A percentile compares a stretch with the other conserved stretches of the same genome.
Conservation (phyloP, 1,140 invertebrate species). For the Cepaea nemoralis region DNA sequence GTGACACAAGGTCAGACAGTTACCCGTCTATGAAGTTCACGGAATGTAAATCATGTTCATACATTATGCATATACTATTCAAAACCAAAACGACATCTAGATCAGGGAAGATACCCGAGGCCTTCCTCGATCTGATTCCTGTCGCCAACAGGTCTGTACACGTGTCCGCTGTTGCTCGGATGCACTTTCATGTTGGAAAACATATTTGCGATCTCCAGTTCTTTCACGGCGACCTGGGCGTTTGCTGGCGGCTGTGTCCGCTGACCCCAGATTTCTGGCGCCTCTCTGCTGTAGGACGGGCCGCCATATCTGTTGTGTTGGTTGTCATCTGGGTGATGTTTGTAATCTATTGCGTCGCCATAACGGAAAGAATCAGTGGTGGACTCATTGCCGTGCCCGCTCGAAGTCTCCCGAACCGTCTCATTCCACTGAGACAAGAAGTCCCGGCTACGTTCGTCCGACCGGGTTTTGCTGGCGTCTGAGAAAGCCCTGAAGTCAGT, state of each 20-base stretch:
- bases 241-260: not conserved
- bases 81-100: too few relatives aligned
- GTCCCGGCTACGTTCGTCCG: constrained; percentile 15
- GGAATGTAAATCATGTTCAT: too few relatives aligned
- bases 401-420: constrained; percentile 18
- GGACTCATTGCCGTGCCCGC: not conserved
- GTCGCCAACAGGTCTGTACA: constrained; percentile 10
- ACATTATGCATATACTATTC: too few relatives aligned
- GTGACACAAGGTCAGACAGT: too few relatives aligned
- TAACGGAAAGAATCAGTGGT: not conserved
- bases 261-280: not conserved
- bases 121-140: constrained; percentile 56
- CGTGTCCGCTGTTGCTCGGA: constrained; percentile 7
- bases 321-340: constrained; percentile 9
- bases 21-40: too few relatives aligned
- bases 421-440: constrained; percentile 7
- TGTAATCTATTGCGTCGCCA: not conserved
- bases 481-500: not conserved
- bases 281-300: not conserved
- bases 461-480: not conserved
- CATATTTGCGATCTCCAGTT: constrained; percentile 54
- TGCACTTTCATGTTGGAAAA: constrained; percentile 52
- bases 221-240: constrained; percentile 38
- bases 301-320: constrained; percentile 22
- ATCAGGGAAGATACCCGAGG: constrained; percentile 58